Evolutionary conservation across 2,113 vertebrate species (phyloP).

Genomic region (Elaphurus davidianus): DNA sequence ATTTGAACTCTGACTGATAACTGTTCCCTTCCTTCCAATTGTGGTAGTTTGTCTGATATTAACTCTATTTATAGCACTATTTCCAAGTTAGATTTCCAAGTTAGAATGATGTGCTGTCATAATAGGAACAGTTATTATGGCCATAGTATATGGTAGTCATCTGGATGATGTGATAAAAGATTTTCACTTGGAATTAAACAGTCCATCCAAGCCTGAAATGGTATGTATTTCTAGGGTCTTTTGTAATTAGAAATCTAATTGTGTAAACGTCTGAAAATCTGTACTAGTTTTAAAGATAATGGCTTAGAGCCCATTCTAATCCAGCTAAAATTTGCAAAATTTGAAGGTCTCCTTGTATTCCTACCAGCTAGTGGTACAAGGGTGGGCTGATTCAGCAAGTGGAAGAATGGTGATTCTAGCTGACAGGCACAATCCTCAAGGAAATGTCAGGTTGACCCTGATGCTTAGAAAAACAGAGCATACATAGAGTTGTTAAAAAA

Average conservation of each 20-base stretch:
- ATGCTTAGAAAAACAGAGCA: conserved; percentile 15
- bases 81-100: conserved; percentile 41
- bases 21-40: background rate
- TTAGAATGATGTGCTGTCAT: conserved; percentile 1
- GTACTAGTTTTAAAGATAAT: conserved; percentile 51
- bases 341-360: conserved; percentile 45
- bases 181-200: conserved; percentile 43
- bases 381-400: conserved; percentile 51
- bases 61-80: conserved; percentile 40
- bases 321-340: background rate
- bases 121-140: conserved; percentile 17
- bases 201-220: conserved; percentile 47
- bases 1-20: conserved; percentile 49
- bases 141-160: conserved; percentile 34
- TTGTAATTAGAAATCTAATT: conserved; percentile 64
- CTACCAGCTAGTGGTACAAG: background rate
- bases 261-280: conserved; percentile 52
- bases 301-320: conserved; percentile 41
- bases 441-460: conserved; percentile 54
- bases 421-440: background rate
- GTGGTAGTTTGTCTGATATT: conserved; percentile 38
- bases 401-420: background rate
- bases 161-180: conserved; percentile 28
- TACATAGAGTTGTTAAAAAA: background rate
- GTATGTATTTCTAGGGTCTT: conserved; percentile 37